These are phyloP conservation scores for Leptodactylus fallax DNA, from an alignment of 2,797 vertebrate genomes.

Conservation along the genomic window DNA sequence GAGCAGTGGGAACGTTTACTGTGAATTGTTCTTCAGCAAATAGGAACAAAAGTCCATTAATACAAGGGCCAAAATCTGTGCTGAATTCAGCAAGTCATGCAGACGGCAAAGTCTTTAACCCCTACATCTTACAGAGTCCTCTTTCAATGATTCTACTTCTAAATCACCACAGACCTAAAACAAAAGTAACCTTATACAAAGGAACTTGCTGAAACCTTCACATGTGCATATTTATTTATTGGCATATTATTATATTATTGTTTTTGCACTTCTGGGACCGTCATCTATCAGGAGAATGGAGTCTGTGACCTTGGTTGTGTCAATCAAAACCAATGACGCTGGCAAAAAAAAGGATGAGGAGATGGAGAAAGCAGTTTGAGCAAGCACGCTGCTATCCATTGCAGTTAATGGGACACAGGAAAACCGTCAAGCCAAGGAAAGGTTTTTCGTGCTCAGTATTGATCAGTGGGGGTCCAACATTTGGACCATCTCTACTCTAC, in stretches of 20 bases:
- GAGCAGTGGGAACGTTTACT: slow-evolving; percentile 38
- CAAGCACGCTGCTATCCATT: too few relatives aligned
- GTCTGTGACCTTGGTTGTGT: not conserved
- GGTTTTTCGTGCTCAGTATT: too few relatives aligned
- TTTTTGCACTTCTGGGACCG: not conserved
- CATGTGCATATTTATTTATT: too few relatives aligned
- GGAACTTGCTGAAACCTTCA: too few relatives aligned
- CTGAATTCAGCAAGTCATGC: slow-evolving; percentile 31
- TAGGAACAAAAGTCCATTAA: slow-evolving; percentile 48
- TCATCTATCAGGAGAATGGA: too few relatives aligned
- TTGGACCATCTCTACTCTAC: too few relatives aligned
- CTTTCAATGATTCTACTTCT: not conserved
- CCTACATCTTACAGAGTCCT: not conserved
- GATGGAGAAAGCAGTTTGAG: not conserved
- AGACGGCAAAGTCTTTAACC: not conserved
- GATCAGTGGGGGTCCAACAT: too few relatives aligned
- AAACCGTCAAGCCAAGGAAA: too few relatives aligned
- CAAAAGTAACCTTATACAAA: not conserved
- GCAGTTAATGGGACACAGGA: too few relatives aligned
- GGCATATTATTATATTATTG: too few relatives aligned
- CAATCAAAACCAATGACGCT: not conserved
- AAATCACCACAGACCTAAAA: not conserved
- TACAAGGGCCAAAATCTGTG: slow-evolving; percentile 6
- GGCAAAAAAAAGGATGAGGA: not conserved
- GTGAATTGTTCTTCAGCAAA: slow-evolving; percentile 42